Evolutionary conservation across 2,888 invertebrate genomes (phyloP).

Genomic region (Agrilus biguttatus): DNA sequence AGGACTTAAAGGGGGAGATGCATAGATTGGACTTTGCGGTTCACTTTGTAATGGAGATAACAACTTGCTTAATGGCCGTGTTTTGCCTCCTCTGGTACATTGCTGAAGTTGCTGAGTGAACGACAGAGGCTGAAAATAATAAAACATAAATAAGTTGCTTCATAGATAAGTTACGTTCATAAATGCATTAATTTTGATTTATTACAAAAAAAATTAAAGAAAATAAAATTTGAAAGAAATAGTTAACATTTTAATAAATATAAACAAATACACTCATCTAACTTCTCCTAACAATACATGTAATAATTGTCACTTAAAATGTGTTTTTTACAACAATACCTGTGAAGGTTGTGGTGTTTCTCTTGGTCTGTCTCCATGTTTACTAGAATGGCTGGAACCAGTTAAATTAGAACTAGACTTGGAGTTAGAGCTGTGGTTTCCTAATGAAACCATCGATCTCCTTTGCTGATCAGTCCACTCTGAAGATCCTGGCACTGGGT

Average conservation of each 20-base stretch:
- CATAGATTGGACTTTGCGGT: conserved; percentile 56
- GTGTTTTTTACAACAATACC: conserved; percentile 9
- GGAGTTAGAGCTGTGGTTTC: conserved; percentile 62
- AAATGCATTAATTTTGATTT: neutral
- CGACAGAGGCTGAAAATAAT: conserved; percentile 50
- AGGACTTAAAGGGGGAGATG: conserved; percentile 50
- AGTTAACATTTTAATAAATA: neutral
- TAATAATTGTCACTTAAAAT: too few species aligned
- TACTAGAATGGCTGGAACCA: conserved; percentile 34
- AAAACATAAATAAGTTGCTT: conserved; percentile 3
- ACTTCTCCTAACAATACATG: too few species aligned
- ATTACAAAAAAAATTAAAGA: neutral
- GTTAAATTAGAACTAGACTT: conserved; percentile 69
- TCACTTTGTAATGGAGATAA: conserved; percentile 47
- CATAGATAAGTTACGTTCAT: too few species aligned
- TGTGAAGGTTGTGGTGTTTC: conserved; percentile 21
- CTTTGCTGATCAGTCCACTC: conserved; percentile 34
- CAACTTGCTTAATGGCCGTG: conserved; percentile 47
- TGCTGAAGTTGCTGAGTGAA: conserved; percentile 89
- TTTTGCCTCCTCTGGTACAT: conserved; percentile 54
- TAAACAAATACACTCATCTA: neutral
- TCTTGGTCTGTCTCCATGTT: conserved; percentile 26
- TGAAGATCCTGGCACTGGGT: conserved; percentile 28
- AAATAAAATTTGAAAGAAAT: neutral
- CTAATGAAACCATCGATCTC: conserved; percentile 41